phyloP scores from a whole-genome alignment of 2,888 invertebrate genomes.

The Julus scanicus region DNA sequence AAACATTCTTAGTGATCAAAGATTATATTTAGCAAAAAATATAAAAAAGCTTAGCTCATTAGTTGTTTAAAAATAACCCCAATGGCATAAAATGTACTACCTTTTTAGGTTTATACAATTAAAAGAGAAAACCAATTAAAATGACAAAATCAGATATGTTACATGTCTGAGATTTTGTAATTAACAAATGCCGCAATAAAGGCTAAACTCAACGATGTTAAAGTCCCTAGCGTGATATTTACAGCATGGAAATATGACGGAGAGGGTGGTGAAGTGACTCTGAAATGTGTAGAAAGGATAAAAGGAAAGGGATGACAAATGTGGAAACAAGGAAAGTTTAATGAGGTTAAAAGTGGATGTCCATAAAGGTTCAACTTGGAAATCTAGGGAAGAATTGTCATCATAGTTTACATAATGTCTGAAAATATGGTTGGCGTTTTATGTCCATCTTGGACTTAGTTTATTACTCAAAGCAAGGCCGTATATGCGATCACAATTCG shows the following conservation, averaged over 20 bases:
- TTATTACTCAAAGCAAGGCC: no score
- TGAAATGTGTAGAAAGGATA: background rate
- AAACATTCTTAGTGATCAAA: background rate
- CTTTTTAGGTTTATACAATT: background rate
- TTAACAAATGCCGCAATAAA: background rate
- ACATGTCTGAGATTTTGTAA: background rate
- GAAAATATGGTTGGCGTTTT: no score
- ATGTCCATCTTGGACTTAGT: no score
- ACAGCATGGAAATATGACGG: background rate
- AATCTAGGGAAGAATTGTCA: background rate
- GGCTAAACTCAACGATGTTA: background rate
- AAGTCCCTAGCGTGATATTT: background rate
- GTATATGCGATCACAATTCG: no score
- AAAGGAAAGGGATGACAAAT: background rate
- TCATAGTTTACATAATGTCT: no score
- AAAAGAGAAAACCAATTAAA: slow-evolving; percentile 27
- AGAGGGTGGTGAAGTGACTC: background rate
- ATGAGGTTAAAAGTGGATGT: background rate
- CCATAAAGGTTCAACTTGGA: background rate
- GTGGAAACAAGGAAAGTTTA: background rate
- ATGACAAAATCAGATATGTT: background rate
- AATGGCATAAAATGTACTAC: background rate
- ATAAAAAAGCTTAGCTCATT: background rate
- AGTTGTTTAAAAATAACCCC: background rate
- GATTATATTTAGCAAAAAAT: background rate